Evolutionary conservation across 2,797 vertebrate genomes (phyloP), one percentile per base, ranked within the genome.

Genomic region (Huso huso): DNA sequence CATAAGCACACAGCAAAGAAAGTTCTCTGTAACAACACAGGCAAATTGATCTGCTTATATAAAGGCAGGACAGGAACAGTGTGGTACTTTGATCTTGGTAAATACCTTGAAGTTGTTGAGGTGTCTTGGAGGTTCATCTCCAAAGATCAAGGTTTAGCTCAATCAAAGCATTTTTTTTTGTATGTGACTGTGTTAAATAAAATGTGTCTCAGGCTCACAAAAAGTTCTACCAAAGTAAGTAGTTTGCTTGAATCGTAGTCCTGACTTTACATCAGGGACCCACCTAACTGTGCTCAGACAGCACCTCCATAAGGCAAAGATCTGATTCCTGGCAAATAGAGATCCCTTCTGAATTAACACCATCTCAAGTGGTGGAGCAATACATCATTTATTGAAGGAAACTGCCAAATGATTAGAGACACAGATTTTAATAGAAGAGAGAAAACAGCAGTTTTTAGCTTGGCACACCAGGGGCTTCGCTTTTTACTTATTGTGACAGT

Each of bases 131-230:
- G 68, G 63, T 52, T 55, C 55, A 55, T 59, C 59, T 57, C 66
- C 51, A 61, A 63, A 53, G 59, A 66, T 66, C 58, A 66, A 70
- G 66, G 64, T 66, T 61, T 70, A 66, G 58, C 59, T 70, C 60
- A 63, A 48, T 51, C 23, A 49, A 63, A 66, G 62, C 37, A 64
- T 18, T 48, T 15, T 15, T 60, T 15, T 49, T 58, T 8, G n/a
- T 52, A 50, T 49, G 11, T 55, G 69, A 68, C 49, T 70, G 67
- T 74, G 71, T 85, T 86, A 85, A 85, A 80, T 80, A 85, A 79
- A 77, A 84, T 84, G 70, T 83, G 82, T 85, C 81, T 73, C 82
- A 76, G 71, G 80, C 81, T 72, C 49, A 62, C 12, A 58, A 2
- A 58, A 13, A 58, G 55, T 58, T 58, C 12, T 58, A n/a, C 55